Evolutionary conservation across 2,888 invertebrate species (phyloP).

Genomic region (Drosophila pegasa): DNA sequence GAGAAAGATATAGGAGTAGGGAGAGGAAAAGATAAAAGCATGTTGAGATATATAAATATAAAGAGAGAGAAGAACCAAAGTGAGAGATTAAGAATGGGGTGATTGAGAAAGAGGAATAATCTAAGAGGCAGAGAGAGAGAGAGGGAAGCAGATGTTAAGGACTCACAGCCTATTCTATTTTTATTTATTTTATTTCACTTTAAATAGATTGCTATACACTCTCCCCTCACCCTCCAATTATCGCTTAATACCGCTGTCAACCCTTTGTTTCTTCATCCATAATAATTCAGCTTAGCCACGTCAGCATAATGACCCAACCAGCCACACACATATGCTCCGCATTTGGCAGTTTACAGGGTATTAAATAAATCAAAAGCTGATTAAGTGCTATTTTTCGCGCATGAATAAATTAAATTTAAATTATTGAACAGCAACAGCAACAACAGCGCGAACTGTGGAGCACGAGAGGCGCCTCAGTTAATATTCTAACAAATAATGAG

Average conservation of each 20-base stretch:
- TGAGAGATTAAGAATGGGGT: no score
- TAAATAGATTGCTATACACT: background rate
- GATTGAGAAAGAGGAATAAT: no score
- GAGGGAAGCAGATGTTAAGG: background rate
- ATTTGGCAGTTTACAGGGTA: slow-evolving; percentile 14
- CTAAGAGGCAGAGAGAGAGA: background rate
- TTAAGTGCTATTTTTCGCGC: slow-evolving; percentile 69
- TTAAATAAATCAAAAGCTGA: slow-evolving; percentile 68
- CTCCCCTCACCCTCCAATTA: background rate
- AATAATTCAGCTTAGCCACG: background rate
- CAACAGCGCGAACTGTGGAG: slow-evolving; percentile 1
- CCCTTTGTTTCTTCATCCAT: fast-evolving
- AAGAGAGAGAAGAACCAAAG: no score
- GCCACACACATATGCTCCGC: background rate
- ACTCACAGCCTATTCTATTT: background rate
- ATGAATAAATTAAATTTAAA: slow-evolving; percentile 62
- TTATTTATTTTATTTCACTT: background rate
- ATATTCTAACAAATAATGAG: background rate
- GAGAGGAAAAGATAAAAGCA: no score
- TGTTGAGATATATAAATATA: no score
- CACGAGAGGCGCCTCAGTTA: background rate
- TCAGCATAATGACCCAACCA: no score
- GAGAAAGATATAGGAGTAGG: no score
- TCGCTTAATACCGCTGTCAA: background rate
- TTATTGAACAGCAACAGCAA: slow-evolving; percentile 44